Evolutionary conservation across 2,113 vertebrate species (phyloP), one percentile per base, ranked within the genome.

Genomic region (Noturus placidus): DNA sequence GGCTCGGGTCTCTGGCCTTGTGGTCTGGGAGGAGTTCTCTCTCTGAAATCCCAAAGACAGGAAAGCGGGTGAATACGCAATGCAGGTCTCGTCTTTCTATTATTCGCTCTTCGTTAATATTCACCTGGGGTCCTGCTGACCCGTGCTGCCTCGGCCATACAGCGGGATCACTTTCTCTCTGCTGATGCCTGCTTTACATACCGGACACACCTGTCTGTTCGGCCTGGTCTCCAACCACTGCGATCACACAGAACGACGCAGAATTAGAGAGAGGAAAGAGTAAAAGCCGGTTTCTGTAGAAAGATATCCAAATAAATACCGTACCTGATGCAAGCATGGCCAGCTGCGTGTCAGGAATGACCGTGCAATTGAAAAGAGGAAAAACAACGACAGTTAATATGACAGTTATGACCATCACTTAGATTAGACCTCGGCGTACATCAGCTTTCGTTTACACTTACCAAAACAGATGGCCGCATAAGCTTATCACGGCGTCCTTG

Each of bases 401-500:
- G 52, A n/a, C 0, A 14, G 4, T 72, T 50, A 27, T 46, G 46
- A 46, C 20, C 7, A n/a, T 15, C 2, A 15, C 11, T 15, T 13
- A 27, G 2, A 65, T 52, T 4, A 27, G 22, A 50, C 42, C n/a
- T 22, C 22, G 15, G 2, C 46, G 35, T 38, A 20, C 35, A 50
- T 50, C 46, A 10, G 38, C 25, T 1, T 11, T 33, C 19, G n/a
- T 86, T 54, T 92, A 99, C 97, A 25, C 87, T 54, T 92, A 99
- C 98, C 98, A 99, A 93, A 99, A 99, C 25, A 99, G 97, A 89
- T 99, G 98, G 81, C 98, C 98, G 57, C 98, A 99, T 57, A 99
- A 94, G 92, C 98, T 99, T 92, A 99, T 99, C 88, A 99, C 98
- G 0, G 98, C 98, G 22, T 99, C 98, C 94, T 99, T 99, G 77